Base-by-base conservation (phyloP, 1,140 invertebrate species). In the Brachionus plicatilis region DNA sequence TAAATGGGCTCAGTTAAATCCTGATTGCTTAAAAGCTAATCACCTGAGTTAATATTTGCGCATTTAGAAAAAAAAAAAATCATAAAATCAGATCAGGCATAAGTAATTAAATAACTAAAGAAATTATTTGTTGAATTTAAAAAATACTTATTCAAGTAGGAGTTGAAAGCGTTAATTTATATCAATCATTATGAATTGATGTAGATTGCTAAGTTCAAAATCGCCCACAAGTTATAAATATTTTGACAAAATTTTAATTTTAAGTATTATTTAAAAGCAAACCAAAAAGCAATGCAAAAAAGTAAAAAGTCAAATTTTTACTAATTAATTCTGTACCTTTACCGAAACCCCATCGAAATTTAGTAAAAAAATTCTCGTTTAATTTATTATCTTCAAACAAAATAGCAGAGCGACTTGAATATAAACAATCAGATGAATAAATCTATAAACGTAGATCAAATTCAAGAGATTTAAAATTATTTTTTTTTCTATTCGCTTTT, bases 171-270 rank as follows among this genome's bases (percentile, higher is more conserved):
- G 47, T 53, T 14, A 53, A 53, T 53, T 60, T 20, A 8, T 60
- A 60, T 60, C 53, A 60, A 60, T 60, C 3, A 17, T 20, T 24
- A 60, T 20, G 7, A 60, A 60, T 60, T 60, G 66, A 68, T 68
- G 33, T 14, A 24, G 1, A 33, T 68, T 68, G 12, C 11, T 68
- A 45, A 8, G 4, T 45, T 45, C 12, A 83, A 82, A 82, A 60
- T 33, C 78, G 27, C 50, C 43, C 75, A 56, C 45, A 79, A 53
- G 75, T 79, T 56, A 53, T 7, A 72, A 41, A 72, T 41, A 72
- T 72, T 72, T 41, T 72, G 68, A 72, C 68, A 72, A 72, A 68
- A 24, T 72, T 72, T 41, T 72, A 33, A 33, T 60, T 20, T 20
- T 60, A 60, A 24, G 53, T 60, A 60, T 9, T 60, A 24, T 60